phyloP scores from a whole-genome alignment of 2,113 vertebrate genomes.

The Aldabrachelys gigantea region DNA sequence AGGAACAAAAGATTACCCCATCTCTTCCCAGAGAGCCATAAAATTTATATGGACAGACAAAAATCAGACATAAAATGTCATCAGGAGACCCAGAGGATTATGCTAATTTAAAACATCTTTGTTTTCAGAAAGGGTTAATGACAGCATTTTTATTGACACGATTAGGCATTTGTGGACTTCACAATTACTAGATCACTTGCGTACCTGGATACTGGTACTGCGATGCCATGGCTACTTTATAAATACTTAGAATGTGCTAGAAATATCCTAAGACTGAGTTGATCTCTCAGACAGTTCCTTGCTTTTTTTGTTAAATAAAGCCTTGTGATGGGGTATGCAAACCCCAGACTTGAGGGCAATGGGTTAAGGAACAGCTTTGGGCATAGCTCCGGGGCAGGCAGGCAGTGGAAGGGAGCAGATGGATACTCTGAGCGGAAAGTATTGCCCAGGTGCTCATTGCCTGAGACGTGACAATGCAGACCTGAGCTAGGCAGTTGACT shows the following conservation, averaged over 20 bases:
- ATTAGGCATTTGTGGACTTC: not conserved
- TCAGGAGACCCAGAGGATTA: conserved; percentile 46
- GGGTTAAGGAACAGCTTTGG: not conserved
- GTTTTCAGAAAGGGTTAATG: conserved; percentile 32
- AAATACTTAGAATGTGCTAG: conserved; percentile 25
- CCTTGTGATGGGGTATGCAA: not conserved
- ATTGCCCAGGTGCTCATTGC: too few species aligned
- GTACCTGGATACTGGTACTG: not conserved
- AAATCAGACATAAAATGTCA: conserved; percentile 26
- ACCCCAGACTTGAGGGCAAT: not conserved
- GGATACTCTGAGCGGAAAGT: not conserved
- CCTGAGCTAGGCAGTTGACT: not conserved
- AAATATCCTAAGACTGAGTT: not conserved
- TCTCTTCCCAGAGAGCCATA: conserved; percentile 7
- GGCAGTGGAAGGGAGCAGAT: not conserved
- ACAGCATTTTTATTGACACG: not conserved
- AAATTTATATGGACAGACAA: conserved; percentile 13
- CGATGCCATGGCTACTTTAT: not conserved
- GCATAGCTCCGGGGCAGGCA: not conserved
- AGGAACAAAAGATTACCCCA: not conserved
- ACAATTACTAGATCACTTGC: not conserved
- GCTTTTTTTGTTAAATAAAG: not conserved
- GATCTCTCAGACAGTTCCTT: not conserved
- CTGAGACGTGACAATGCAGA: too few species aligned
- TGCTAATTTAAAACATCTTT: conserved; percentile 48